A percentile compares a stretch with the other conserved stretches of the same genome.
phyloP scores from a whole-genome alignment of 2,113 vertebrate species.

The Cololabis saira region DNA sequence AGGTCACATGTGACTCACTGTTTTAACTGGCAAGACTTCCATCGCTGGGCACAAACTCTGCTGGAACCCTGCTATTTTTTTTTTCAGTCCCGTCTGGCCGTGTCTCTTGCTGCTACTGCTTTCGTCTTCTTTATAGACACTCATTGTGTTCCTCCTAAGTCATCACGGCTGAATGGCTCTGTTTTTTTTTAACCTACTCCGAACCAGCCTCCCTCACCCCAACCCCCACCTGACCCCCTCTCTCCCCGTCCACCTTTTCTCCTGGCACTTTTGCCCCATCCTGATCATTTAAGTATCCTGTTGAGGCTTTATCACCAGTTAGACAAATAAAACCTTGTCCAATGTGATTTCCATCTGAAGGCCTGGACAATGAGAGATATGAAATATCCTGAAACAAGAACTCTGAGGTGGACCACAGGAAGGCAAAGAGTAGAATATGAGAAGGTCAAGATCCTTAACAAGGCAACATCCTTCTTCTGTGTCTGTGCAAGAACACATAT shows the following conservation, averaged over 20 bases:
- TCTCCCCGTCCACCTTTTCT: slow-evolving; percentile 29
- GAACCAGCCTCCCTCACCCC: not conserved
- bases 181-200: not conserved
- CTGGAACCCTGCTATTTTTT: slow-evolving; percentile 37
- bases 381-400: slow-evolving; percentile 66
- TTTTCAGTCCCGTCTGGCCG: slow-evolving; percentile 24
- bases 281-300: slow-evolving; percentile 46
- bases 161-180: slow-evolving; percentile 1
- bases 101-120: slow-evolving; percentile 26
- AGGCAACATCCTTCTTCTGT: slow-evolving; percentile 54
- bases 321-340: slow-evolving; percentile 69
- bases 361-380: slow-evolving; percentile 52
- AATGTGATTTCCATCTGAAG: slow-evolving; percentile 61
- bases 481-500: slow-evolving; percentile 55
- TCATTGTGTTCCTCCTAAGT: not conserved
- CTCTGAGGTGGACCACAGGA: slow-evolving; percentile 71
- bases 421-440: slow-evolving; percentile 60
- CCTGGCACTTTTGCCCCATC: slow-evolving; percentile 18
- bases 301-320: slow-evolving; percentile 56
- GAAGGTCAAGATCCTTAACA: slow-evolving; percentile 75
- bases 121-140: slow-evolving; percentile 10
- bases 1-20: slow-evolving; percentile 74
- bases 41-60: slow-evolving; percentile 41
- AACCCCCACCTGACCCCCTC: too few relatives aligned
- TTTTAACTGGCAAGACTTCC: slow-evolving; percentile 70